phyloP scores from a whole-genome alignment of 2,888 invertebrate genomes.

The Sinotaia quadrata region DNA sequence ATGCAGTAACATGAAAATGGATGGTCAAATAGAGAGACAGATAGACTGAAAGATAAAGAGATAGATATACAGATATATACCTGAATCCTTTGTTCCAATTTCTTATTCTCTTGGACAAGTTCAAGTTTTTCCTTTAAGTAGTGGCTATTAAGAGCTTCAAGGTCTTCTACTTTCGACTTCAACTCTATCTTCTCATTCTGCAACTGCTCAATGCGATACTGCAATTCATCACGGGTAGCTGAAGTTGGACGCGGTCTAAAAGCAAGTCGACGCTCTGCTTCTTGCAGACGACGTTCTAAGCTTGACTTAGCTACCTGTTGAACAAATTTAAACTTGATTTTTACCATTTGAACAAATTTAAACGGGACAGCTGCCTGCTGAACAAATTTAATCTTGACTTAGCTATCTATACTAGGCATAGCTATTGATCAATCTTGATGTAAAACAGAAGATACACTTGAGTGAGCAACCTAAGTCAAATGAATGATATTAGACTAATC shows the following conservation, averaged over 20 bases:
- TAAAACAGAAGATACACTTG: no score
- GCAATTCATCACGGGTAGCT: conserved; percentile 29
- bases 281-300: conserved; percentile 20
- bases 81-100: conserved; percentile 24
- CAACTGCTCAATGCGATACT: conserved; percentile 33
- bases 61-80: not conserved
- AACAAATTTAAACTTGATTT: no score
- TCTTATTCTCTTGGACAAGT: conserved; percentile 24
- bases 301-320: conserved; percentile 17
- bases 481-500: no score
- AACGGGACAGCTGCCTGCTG: no score
- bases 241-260: conserved; percentile 15
- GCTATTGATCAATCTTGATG: no score
- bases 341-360: no score
- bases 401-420: no score
- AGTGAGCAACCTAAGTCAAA: no score
- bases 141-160: conserved; percentile 30
- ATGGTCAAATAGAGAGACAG: no score
- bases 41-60: not conserved
- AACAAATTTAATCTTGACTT: no score
- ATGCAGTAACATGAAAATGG: no score
- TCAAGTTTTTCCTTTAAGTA: conserved; percentile 33
- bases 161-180: conserved; percentile 32
- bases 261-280: conserved; percentile 21
- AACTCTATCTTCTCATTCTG: conserved; percentile 26